Base-by-base conservation (phyloP, 2,113 vertebrate genomes). In the Axis porcinus region DNA sequence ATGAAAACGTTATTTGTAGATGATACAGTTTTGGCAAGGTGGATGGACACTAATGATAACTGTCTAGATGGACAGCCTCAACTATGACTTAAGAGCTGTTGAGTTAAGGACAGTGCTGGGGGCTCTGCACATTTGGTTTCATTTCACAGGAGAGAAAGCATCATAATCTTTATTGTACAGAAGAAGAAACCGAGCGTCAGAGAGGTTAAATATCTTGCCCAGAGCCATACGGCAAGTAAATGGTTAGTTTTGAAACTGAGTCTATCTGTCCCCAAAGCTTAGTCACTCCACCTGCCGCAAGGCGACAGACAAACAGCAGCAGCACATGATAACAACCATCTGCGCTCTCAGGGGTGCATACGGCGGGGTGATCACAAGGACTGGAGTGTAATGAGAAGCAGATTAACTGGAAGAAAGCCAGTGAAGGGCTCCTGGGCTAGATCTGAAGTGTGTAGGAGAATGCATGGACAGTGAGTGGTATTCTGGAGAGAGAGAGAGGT, bases 381-480 rank as follows among this genome's bases (percentile, higher is more conserved):
- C 13, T 1, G 47, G 36, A 16, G 30, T 3, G 10, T 12, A 11
- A 74, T 1, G 36, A 33, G n/a, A 6, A n/a, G 5, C 33, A 74
- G 45, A 23, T 2, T 7, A 9, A 70, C 33, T 47, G 10, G 52
- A 60, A 33, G 74, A 8, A 40, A 87, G 94, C 33, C 60, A 9
- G 60, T 16, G 45, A 8, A 3, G 45, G 11, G 50, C 10, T 21
- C 43, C n/a, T 27, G 27, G 7, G 60, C 6, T 0, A 25, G 27
- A 23, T 27, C 52, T 10, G 62, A 25, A 6, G 55, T 16, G 13
- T 7, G 36, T 7, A 14, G 6, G 12, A 36, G 36, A 16, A 28
- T 0, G 15, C 36, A 25, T 30, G 11, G 33, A 52, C n/a, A 3
- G 28, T 12, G 50, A 27, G 5, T 0, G 36, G 5, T 3, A 17